Evolutionary conservation across 2,888 invertebrate genomes (phyloP).

Genomic region (Pherbina coryleti): DNA sequence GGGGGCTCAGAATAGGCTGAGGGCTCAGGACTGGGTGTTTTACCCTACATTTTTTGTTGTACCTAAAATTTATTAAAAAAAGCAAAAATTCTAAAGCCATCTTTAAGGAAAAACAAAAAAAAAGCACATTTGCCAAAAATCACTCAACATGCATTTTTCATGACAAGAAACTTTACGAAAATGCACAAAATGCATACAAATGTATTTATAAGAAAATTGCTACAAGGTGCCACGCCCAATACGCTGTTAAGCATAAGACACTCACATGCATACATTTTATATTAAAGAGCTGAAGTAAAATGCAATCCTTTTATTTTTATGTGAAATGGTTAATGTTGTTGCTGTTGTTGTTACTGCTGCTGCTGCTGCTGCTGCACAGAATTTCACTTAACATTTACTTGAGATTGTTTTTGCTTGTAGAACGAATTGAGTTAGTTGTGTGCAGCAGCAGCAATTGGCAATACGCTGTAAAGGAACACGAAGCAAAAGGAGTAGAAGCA

Average conservation of each 20-base stretch:
- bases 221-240: background rate
- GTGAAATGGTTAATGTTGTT: background rate
- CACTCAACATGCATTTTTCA: background rate
- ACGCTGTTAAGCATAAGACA: background rate
- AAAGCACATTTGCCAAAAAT: background rate
- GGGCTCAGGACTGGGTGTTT: too few species aligned
- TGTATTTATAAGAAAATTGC: background rate
- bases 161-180: background rate
- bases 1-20: too few species aligned
- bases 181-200: background rate
- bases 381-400: background rate
- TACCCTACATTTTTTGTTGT: too few species aligned
- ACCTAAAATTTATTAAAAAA: too few species aligned
- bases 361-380: background rate
- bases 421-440: background rate
- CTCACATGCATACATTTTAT: background rate
- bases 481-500: background rate
- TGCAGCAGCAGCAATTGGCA: background rate
- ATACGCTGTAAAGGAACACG: background rate
- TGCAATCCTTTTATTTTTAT: background rate
- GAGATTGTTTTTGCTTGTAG: background rate
- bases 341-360: background rate
- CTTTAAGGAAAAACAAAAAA: background rate
- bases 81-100: too few species aligned
- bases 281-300: background rate